A percentile compares a stretch with the other conserved stretches of the same genome.
Conservation (phyloP, 2,888 invertebrate species). For the Lithophane leautieri region DNA sequence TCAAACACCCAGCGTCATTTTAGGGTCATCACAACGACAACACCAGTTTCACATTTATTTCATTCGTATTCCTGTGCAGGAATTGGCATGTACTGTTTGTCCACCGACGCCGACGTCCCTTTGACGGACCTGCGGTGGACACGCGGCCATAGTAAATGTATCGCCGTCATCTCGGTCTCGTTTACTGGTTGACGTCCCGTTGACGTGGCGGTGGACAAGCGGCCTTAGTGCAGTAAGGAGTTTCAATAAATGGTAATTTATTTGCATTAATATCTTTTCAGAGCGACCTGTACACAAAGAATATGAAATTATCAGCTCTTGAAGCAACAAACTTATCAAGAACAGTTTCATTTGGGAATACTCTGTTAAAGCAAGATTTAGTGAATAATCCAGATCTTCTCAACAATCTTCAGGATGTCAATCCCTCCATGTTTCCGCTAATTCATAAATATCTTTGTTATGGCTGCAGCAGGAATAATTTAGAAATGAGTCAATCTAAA, state of each 20-base stretch:
- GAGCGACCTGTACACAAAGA: conserved; percentile 84
- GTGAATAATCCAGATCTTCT: conserved; percentile 42
- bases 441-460: conserved; percentile 81
- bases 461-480: conserved; percentile 82
- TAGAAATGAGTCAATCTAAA: conserved; percentile 72
- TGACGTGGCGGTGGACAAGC: background rate
- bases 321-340: conserved; percentile 92
- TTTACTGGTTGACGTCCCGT: background rate
- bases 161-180: conserved; percentile 1
- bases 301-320: conserved; percentile 88
- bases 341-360: conserved; percentile 76
- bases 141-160: background rate
- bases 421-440: conserved; percentile 78
- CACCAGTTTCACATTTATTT: background rate
- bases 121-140: background rate
- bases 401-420: conserved; percentile 44
- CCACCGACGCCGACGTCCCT: background rate
- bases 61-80: background rate
- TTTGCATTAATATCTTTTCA: conserved; percentile 76
- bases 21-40: no score
- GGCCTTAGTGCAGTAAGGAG: background rate
- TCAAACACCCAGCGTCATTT: background rate
- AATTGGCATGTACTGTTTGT: background rate
- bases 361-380: conserved; percentile 44
- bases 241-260: background rate